These are phyloP conservation scores for Acrobasis suavella DNA, from an alignment of 2,888 invertebrate genomes.

Conservation along the genomic window DNA sequence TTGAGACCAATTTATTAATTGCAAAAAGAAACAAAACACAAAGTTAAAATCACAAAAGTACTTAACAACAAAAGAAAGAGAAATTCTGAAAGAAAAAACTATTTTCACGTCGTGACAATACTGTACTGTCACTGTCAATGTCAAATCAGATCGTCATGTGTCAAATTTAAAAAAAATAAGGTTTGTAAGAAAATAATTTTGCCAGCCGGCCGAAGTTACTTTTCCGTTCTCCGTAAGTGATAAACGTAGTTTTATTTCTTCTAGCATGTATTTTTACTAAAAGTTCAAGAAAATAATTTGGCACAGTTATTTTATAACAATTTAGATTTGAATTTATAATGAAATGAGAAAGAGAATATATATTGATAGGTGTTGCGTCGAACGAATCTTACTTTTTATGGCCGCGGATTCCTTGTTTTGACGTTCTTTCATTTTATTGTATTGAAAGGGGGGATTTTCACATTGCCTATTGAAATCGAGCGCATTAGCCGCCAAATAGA, in stretches of 20 bases:
- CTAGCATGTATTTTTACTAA: too few relatives aligned
- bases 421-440: slow-evolving; percentile 68
- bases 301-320: too few relatives aligned
- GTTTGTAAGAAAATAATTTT: not conserved
- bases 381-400: slow-evolving; percentile 64
- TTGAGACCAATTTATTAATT: not conserved
- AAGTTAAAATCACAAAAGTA: not conserved
- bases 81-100: not conserved
- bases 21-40: not conserved
- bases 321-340: not conserved
- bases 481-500: slow-evolving; percentile 48
- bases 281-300: too few relatives aligned
- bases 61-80: not conserved
- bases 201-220: not conserved
- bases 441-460: slow-evolving; percentile 60
- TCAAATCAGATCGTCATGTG: not conserved
- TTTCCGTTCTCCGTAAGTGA: not conserved
- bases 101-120: not conserved
- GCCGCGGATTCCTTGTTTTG: slow-evolving; percentile 75
- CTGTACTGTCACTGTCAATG: not conserved
- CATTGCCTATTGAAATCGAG: slow-evolving; percentile 49
- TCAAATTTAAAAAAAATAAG: not conserved
- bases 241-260: too few relatives aligned
- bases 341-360: too few relatives aligned
- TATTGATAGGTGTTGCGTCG: slow-evolving; percentile 28